These are phyloP conservation scores for Drosophila trichaetosa DNA, from an alignment of 2,888 invertebrate genomes.

Conservation along the genomic window DNA sequence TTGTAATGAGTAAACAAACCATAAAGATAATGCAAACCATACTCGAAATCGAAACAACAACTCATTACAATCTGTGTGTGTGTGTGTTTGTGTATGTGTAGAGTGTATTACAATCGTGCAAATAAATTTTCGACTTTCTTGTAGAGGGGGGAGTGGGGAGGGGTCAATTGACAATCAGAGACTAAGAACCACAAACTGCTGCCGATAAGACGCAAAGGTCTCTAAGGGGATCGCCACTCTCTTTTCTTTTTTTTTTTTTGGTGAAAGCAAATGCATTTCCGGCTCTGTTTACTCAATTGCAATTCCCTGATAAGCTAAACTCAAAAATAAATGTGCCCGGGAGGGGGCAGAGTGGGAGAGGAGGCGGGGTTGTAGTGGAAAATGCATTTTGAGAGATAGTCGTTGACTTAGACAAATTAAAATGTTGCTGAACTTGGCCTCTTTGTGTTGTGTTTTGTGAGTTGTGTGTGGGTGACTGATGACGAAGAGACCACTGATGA, in stretches of 20 bases:
- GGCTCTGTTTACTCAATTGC: slow-evolving; percentile 75
- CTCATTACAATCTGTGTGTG: slow-evolving; percentile 28
- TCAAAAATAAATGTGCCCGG: slow-evolving; percentile 28
- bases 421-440: slow-evolving; percentile 76
- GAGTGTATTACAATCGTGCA: slow-evolving; percentile 46
- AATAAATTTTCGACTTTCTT: slow-evolving; percentile 31
- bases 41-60: slow-evolving; percentile 18
- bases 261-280: slow-evolving; percentile 81
- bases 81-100: background rate
- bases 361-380: background rate
- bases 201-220: slow-evolving; percentile 40
- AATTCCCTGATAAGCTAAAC: slow-evolving; percentile 63
- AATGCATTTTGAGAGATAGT: slow-evolving; percentile 59
- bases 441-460: slow-evolving; percentile 52
- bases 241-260: slow-evolving; percentile 1
- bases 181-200: slow-evolving; percentile 14
- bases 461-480: slow-evolving; percentile 13
- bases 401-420: slow-evolving; percentile 51
- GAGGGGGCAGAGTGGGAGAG: background rate
- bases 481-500: background rate
- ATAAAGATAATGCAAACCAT: slow-evolving; percentile 31
- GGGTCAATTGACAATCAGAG: slow-evolving; percentile 32
- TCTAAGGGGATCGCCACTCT: slow-evolving; percentile 2
- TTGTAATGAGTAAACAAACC: slow-evolving; percentile 32
- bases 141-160: background rate